These are phyloP conservation scores for Phymastichus coffea DNA, from an alignment of 1,140 invertebrate species.

Conservation along the genomic window DNA sequence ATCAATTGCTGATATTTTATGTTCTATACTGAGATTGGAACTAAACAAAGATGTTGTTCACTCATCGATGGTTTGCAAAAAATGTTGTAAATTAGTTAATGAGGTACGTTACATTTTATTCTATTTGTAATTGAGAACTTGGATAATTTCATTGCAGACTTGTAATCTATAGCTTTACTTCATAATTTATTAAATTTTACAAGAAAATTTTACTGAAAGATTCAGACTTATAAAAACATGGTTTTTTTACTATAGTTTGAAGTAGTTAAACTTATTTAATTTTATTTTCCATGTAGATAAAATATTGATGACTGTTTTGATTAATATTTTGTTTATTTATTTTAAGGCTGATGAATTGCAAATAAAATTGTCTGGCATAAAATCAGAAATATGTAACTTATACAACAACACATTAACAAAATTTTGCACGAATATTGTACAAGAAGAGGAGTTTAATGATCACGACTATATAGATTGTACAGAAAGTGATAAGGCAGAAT, in stretches of 20 bases:
- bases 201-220: too few species aligned
- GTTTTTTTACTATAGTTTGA: constrained; percentile 1
- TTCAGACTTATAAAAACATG: too few species aligned
- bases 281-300: not conserved
- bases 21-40: constrained; percentile 54
- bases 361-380: constrained; percentile 54
- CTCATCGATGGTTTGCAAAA: constrained; percentile 63
- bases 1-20: constrained; percentile 54
- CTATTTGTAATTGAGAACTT: not conserved
- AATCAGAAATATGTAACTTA: constrained; percentile 49
- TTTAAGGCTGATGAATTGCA: constrained; percentile 62
- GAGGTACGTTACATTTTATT: constrained; percentile 41
- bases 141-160: too few species aligned
- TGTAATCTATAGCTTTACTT: too few species aligned
- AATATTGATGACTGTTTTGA: too few species aligned
- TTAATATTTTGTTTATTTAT: too few species aligned
- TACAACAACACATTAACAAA: constrained; percentile 54
- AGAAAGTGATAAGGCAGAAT: constrained; percentile 32
- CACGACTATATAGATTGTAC: constrained; percentile 51
- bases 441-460: constrained; percentile 49
- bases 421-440: constrained; percentile 26
- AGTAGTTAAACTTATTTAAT: not conserved
- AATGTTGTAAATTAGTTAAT: constrained; percentile 63
- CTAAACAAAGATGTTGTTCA: constrained; percentile 56
- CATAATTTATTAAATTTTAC: too few species aligned